Conservation (phyloP, 2,888 invertebrate genomes). For the Tipula unca region DNA sequence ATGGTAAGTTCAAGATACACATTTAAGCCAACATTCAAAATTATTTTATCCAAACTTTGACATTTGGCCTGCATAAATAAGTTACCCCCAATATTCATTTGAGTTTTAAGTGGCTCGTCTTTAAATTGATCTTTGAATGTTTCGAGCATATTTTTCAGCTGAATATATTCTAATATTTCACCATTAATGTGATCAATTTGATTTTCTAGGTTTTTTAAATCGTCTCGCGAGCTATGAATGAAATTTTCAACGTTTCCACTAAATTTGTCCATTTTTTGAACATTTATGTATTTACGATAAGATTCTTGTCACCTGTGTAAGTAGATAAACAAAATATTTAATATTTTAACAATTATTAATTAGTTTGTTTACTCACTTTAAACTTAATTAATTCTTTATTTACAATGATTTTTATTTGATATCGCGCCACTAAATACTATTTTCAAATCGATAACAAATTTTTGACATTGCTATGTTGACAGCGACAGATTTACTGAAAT, state of each 20-base stretch:
- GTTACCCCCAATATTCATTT: constrained; percentile 75
- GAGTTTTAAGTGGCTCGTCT: constrained; percentile 46
- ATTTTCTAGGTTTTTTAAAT: background rate
- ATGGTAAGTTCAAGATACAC: constrained; percentile 64
- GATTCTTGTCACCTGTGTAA: background rate
- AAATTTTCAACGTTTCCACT: background rate
- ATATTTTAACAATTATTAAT: background rate
- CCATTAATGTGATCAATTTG: constrained; percentile 43
- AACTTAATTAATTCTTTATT: background rate
- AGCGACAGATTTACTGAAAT: background rate
- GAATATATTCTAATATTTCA: constrained; percentile 63
- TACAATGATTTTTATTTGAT: too few species aligned
- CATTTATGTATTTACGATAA: background rate
- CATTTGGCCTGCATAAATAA: constrained; percentile 73
- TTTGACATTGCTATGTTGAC: background rate
- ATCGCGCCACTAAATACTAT: background rate
- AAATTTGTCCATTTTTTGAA: background rate
- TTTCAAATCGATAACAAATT: background rate
- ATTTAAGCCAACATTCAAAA: constrained; percentile 67
- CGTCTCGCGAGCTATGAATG: background rate
- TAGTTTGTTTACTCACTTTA: background rate
- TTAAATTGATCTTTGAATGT: constrained; percentile 45
- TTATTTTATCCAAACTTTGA: constrained; percentile 53
- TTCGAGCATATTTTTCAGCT: constrained; percentile 62
- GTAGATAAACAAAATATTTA: background rate